phyloP scores from a whole-genome alignment of 2,888 invertebrate genomes.

The Urechis unicinctus region DNA sequence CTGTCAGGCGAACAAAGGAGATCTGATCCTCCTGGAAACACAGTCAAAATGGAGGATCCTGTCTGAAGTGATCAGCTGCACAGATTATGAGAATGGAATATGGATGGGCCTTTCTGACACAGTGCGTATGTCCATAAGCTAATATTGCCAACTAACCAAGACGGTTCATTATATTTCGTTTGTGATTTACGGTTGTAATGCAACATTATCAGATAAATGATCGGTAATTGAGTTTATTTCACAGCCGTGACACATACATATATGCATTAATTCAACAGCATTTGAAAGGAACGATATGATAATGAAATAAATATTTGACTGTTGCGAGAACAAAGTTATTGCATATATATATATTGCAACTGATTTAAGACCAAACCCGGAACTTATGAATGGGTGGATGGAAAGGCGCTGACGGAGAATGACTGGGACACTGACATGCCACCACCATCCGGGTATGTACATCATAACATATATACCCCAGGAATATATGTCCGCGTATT shows the following conservation, averaged over 20 bases:
- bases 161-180: too few relatives aligned
- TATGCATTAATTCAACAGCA: too few relatives aligned
- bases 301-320: too few relatives aligned
- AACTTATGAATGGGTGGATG: slow-evolving; percentile 5
- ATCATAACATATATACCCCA: neutral
- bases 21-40: slow-evolving; percentile 2
- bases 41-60: slow-evolving; percentile 4
- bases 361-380: neutral
- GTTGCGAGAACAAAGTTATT: neutral
- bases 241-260: too few relatives aligned
- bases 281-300: too few relatives aligned
- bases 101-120: slow-evolving; percentile 12
- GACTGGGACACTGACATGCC: slow-evolving; percentile 5
- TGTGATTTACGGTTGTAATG: too few relatives aligned
- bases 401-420: neutral
- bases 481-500: too few relatives aligned
- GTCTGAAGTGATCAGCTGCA: slow-evolving; percentile 4
- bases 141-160: too few relatives aligned
- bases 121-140: slow-evolving; percentile 2
- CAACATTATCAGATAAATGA: too few relatives aligned
- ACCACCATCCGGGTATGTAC: neutral
- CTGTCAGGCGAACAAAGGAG: neutral
- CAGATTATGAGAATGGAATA: slow-evolving; percentile 6
- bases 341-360: neutral
- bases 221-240: too few relatives aligned